A percentile compares a stretch with the other conserved stretches of the same genome.
Evolutionary conservation across 2,113 vertebrate species (phyloP).

Genomic region (Sorex araneus): DNA sequence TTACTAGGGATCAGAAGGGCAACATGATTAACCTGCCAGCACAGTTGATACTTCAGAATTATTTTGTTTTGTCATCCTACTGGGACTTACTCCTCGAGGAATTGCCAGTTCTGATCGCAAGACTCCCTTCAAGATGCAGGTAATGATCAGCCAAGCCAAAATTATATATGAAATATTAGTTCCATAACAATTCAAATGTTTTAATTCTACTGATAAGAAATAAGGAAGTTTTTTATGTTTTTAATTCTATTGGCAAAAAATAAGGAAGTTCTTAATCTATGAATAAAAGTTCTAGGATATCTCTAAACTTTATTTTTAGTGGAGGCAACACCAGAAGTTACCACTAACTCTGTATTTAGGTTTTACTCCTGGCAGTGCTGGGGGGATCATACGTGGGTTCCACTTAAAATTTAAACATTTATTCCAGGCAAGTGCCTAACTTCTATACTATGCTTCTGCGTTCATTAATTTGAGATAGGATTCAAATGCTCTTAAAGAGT

Average conservation of each 20-base stretch:
- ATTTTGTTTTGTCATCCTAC: not conserved
- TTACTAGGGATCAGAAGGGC: constrained; percentile 31
- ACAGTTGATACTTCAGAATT: not conserved
- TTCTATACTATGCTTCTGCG: too few species aligned
- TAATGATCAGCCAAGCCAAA: not conserved
- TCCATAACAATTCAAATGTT: not conserved
- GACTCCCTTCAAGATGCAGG: constrained; percentile 62
- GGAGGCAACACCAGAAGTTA: too few species aligned
- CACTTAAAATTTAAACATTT: too few species aligned
- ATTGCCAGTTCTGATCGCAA: not conserved
- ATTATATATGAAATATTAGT: not conserved
- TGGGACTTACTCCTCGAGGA: not conserved
- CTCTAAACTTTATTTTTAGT: constrained; percentile 3
- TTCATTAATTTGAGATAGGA: too few species aligned
- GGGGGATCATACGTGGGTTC: too few species aligned
- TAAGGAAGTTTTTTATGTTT: not conserved
- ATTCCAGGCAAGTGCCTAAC: too few species aligned
- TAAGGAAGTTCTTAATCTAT: not conserved
- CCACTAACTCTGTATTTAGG: too few species aligned
- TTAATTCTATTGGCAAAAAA: not conserved
- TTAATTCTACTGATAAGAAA: not conserved
- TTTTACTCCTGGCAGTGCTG: too few species aligned
- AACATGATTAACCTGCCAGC: not conserved
- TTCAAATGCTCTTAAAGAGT: too few species aligned
- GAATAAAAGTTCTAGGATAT: not conserved